These are phyloP conservation scores for Ptyas mucosa DNA, from an alignment of 2,113 vertebrate species.

Conservation along the genomic window DNA sequence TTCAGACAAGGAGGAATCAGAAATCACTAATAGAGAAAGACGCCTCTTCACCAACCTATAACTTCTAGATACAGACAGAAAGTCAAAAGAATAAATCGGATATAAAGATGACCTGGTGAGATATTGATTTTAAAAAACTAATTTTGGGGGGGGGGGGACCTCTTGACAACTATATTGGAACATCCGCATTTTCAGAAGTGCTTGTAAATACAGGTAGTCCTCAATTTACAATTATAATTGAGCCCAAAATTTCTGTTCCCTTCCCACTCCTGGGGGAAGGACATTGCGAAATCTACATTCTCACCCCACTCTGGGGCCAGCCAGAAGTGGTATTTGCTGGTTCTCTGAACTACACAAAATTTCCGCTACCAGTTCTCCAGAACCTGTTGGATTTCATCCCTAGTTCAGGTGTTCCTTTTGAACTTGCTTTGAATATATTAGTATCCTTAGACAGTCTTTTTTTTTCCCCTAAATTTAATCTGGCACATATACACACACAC, in stretches of 20 bases:
- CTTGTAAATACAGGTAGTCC: background rate
- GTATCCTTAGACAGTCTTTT: conserved; percentile 59
- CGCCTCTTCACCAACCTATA: background rate
- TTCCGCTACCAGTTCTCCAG: too few relatives aligned
- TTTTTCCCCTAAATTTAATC: conserved; percentile 53
- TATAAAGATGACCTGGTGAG: background rate
- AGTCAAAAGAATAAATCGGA: background rate
- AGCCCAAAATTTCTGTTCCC: too few relatives aligned
- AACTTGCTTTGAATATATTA: conserved; percentile 55
- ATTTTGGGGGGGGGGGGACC: conserved; percentile 39
- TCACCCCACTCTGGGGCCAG: too few relatives aligned
- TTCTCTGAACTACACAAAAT: too few relatives aligned
- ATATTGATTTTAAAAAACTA: conserved; percentile 43
- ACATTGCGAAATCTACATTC: too few relatives aligned
- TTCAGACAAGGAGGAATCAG: background rate
- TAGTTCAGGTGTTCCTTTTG: conserved; percentile 64
- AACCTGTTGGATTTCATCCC: conserved; percentile 14
- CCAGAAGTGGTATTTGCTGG: too few relatives aligned
- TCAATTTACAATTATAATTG: too few relatives aligned
- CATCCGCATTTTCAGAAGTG: background rate
- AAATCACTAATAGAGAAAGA: background rate
- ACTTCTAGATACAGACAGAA: background rate
- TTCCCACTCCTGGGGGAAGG: too few relatives aligned
- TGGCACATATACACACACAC: conserved; percentile 26
- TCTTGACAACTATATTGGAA: conserved; percentile 44